phyloP scores from a whole-genome alignment of 30 jellyfish, hydroid and myxozoan genomes.

The Cassiopea andromeda region DNA sequence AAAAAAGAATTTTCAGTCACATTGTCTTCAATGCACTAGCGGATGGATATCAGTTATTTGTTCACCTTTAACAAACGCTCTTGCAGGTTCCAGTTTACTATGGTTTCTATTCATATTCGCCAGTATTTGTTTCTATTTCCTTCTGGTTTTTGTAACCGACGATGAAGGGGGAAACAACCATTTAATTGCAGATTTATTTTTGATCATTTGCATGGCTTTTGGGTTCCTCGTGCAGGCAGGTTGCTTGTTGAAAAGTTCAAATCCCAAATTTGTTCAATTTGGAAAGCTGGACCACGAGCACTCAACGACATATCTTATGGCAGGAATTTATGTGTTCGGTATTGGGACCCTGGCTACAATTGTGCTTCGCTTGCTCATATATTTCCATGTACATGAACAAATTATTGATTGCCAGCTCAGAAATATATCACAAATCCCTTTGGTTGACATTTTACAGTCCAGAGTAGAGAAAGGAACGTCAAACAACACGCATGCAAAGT shows the following conservation, averaged over 20 bases:
- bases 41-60: too few relatives aligned
- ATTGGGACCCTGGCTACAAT: slow-evolving; percentile 52
- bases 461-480: neutral
- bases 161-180: neutral
- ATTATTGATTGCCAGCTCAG: neutral
- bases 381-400: slow-evolving; percentile 37
- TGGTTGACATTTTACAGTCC: neutral
- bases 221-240: slow-evolving; percentile 22
- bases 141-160: neutral
- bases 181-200: neutral
- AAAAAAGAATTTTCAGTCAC: too few relatives aligned
- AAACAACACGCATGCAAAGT: neutral
- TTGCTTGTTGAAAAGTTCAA: neutral
- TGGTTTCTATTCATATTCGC: neutral
- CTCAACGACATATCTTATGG: slow-evolving; percentile 53
- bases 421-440: neutral
- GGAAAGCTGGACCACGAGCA: slow-evolving; percentile 16
- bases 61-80: too few relatives aligned
- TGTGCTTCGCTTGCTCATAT: slow-evolving; percentile 17
- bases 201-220: neutral
- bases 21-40: too few relatives aligned
- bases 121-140: neutral
- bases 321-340: slow-evolving; percentile 67
- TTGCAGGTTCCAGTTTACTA: too few relatives aligned
- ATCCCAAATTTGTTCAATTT: slow-evolving; percentile 11